Evolutionary conservation across 2,113 vertebrate genomes (phyloP), one percentile per base, ranked within the genome.

Genomic region (Clinocottus analis): DNA sequence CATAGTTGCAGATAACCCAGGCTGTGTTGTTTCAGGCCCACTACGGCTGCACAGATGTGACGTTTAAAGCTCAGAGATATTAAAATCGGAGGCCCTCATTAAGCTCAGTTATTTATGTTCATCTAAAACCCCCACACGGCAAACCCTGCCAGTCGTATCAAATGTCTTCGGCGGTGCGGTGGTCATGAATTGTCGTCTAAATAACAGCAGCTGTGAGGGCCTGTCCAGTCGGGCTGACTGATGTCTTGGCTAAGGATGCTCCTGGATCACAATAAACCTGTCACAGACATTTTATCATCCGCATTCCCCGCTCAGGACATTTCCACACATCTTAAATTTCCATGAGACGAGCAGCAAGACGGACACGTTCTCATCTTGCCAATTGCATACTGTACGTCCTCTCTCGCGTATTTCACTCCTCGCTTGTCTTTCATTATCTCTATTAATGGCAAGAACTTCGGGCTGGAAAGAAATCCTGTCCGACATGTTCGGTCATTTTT

Each of bases 21-120:
- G 72, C 82, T 66, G 69, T 68, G 60, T 66, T 77, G 55, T 61
- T 73, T 91, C 85, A 90, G 82, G 41, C 63, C 43, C 75, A 72
- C 60, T 43, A 2, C 73, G 82, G 80, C 66, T 72, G 58, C 77
- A 80, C 90, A 89, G 86, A 90, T 75, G 88, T 86, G 45, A 64
- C 51, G 45, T 84, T 47, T 85, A 86, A 90, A 83, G 72, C 64
- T 76, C 43, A 39, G 66, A 51, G 75, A 85, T 91, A 85, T 90
- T 82, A 72, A 87, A 93, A 90, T 84, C 83, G 84, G 55, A 33
- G 65, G 64, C 49, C 49, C 90, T 92, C 87, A 94, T 94, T 93
- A 92, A 92, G 91, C 67, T 58, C 60, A 59, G 87, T 94, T 93
- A 93, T 93, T 93, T 93, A 92, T 91, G 85, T 87, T 80, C 84